Evolutionary conservation across 2,113 vertebrate genomes (phyloP).

Genomic region (Phaetusa simplex): DNA sequence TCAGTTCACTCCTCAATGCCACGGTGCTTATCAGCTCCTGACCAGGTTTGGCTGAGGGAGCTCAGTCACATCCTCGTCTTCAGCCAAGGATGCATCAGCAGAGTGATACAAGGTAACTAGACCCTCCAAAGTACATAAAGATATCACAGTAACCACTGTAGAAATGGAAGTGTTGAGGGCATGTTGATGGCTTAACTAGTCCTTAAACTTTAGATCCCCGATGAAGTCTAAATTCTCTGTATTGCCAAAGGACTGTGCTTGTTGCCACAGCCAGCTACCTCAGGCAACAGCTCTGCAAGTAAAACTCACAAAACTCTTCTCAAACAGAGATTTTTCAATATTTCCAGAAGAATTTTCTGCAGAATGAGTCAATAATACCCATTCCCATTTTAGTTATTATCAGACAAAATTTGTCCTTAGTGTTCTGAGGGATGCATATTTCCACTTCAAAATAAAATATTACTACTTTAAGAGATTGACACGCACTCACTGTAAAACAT

Average conservation of each 20-base stretch:
- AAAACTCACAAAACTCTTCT: not conserved
- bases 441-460: not conserved
- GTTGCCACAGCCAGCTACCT: not conserved
- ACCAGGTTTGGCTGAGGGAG: not conserved
- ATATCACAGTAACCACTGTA: not conserved
- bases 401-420: not conserved
- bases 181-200: not conserved
- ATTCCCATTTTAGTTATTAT: not conserved
- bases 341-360: not conserved
- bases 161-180: not conserved
- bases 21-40: not conserved
- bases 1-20: rapidly evolving
- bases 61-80: not conserved
- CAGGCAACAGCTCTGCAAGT: not conserved
- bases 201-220: not conserved
- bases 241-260: not conserved
- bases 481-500: not conserved
- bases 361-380: not conserved
- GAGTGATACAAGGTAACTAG: not conserved
- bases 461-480: not conserved
- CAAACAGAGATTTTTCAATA: not conserved
- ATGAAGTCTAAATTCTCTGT: not conserved
- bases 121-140: not conserved
- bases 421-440: not conserved
- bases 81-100: not conserved